Conservation (phyloP, 1,140 invertebrate genomes). For the Aphelinus certus region DNA sequence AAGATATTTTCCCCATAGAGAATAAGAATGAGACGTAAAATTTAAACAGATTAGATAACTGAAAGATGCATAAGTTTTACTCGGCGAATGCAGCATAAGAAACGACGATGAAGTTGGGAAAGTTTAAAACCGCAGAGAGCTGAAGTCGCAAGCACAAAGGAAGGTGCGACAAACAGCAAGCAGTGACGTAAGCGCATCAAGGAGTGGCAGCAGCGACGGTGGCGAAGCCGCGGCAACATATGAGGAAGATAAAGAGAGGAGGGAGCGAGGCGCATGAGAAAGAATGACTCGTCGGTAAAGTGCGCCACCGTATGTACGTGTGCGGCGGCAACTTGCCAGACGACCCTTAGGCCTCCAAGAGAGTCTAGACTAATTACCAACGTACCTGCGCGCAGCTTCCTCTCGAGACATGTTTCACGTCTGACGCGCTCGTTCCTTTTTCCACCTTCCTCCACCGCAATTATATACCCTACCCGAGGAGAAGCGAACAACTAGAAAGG, state of each 20-base stretch:
- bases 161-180: not conserved
- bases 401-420: conserved; percentile 43
- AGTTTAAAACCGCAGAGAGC: not conserved
- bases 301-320: conserved; percentile 31
- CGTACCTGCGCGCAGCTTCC: conserved; percentile 41
- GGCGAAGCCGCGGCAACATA: too few relatives aligned
- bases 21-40: too few relatives aligned
- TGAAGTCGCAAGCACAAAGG: not conserved
- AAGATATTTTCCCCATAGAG: too few relatives aligned
- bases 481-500: conserved; percentile 9
- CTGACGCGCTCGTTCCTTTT: conserved; percentile 44
- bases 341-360: conserved; percentile 43
- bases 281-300: conserved; percentile 10
- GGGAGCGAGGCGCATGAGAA: conserved; percentile 12
- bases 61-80: too few relatives aligned
- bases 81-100: not conserved
- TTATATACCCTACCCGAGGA: conserved; percentile 32
- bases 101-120: not conserved
- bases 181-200: not conserved
- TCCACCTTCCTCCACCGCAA: conserved; percentile 38
- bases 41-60: too few relatives aligned
- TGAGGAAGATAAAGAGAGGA: not conserved
- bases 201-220: not conserved
- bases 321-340: conserved; percentile 45
- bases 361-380: conserved; percentile 57